Percentiles rank a stretch among this genome's conserved stretches.
Evolutionary conservation across 2,797 vertebrate species (phyloP).

Genomic region (Onychomys arenicola): DNA sequence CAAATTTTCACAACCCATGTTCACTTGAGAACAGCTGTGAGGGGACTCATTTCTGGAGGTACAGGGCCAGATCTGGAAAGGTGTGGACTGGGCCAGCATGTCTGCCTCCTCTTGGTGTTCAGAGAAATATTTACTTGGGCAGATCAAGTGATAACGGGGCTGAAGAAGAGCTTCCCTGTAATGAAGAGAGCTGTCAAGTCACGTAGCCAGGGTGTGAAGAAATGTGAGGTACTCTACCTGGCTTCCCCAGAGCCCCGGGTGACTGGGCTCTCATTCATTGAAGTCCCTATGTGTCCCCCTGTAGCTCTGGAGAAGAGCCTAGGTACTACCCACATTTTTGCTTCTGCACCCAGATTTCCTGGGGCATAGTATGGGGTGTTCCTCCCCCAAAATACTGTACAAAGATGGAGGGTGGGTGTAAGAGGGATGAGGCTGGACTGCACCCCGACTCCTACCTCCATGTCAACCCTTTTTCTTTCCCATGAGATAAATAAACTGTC

Average conservation of each 20-base stretch:
- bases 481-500: slow-evolving; percentile 65
- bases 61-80: background rate
- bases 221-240: too few relatives aligned
- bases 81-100: background rate
- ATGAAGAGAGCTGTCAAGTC: background rate
- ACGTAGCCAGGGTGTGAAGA: background rate
- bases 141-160: background rate
- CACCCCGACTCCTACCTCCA: background rate
- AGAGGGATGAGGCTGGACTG: background rate
- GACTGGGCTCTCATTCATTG: background rate
- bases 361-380: background rate
- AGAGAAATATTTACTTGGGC: background rate
- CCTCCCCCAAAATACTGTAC: background rate
- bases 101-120: background rate
- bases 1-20: background rate
- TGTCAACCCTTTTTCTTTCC: slow-evolving; percentile 35
- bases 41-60: fast-evolving
- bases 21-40: background rate
- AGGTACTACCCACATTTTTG: background rate
- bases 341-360: background rate
- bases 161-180: background rate
- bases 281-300: background rate
- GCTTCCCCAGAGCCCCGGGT: background rate
- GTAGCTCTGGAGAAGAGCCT: background rate
- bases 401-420: background rate